These are phyloP conservation scores for Ptychadena robeensis DNA, from an alignment of 2,797 vertebrate genomes.

Conservation along the genomic window DNA sequence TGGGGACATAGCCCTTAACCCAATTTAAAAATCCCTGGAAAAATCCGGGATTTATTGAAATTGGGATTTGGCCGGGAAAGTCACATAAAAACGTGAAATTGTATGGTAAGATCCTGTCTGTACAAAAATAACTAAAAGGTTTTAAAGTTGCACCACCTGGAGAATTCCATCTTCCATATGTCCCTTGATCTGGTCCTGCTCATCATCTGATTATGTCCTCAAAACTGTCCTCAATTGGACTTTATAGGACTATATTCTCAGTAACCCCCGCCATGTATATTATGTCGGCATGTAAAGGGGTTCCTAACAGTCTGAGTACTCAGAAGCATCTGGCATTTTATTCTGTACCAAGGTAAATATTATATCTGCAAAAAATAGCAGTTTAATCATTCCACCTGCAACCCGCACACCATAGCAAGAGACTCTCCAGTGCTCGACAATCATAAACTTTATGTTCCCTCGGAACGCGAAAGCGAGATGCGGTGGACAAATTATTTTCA, in stretches of 20 bases:
- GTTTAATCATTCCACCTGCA: conserved; percentile 31
- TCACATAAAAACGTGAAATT: too few relatives aligned
- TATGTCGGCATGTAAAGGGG: neutral
- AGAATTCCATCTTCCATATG: neutral
- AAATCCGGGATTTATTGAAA: too few relatives aligned
- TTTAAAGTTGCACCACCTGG: too few relatives aligned
- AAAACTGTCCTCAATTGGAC: neutral
- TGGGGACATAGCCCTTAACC: too few relatives aligned
- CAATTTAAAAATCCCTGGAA: too few relatives aligned
- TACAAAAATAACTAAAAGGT: neutral
- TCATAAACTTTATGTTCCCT: conserved; percentile 46
- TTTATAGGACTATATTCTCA: neutral
- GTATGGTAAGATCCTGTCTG: too few relatives aligned
- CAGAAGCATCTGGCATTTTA: conserved; percentile 30
- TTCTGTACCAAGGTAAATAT: conserved; percentile 40
- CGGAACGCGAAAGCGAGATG: conserved; percentile 17
- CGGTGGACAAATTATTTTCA: conserved; percentile 29
- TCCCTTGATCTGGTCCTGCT: too few relatives aligned
- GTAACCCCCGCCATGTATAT: neutral
- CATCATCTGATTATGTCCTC: too few relatives aligned
- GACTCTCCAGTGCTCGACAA: conserved; percentile 22
- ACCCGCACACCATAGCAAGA: conserved; percentile 15
- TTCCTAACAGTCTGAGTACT: neutral
- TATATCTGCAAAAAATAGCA: conserved; percentile 31
- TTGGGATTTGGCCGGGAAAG: too few relatives aligned